Evolutionary conservation across 2,888 invertebrate species (phyloP).

Genomic region (Lithophane semibrunnea): DNA sequence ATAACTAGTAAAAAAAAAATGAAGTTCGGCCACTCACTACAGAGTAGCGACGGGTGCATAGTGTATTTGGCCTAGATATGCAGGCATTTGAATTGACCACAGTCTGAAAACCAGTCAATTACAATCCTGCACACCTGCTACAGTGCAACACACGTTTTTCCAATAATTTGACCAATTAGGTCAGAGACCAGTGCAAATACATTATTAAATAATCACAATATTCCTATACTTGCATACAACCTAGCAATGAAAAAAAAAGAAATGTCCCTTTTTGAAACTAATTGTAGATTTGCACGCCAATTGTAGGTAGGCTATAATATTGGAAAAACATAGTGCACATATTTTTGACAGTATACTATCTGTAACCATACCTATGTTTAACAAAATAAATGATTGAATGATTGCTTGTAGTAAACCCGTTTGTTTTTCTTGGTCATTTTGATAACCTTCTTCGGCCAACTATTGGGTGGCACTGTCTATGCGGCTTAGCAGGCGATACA

Average conservation of each 20-base stretch:
- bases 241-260: too few species aligned
- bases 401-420: neutral
- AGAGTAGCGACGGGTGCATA: neutral
- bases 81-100: neutral
- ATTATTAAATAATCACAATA: too few species aligned
- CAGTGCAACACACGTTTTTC: neutral
- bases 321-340: too few species aligned
- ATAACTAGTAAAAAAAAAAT: too few species aligned
- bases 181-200: neutral
- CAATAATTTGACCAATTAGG: neutral
- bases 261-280: too few species aligned
- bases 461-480: constrained; percentile 13
- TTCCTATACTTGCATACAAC: too few species aligned
- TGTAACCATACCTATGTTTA: too few species aligned
- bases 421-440: neutral
- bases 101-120: neutral
- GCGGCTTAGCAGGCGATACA: constrained; percentile 53
- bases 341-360: too few species aligned
- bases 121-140: neutral
- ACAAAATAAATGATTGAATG: too few species aligned
- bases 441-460: constrained; percentile 22
- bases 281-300: too few species aligned
- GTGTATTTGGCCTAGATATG: neutral
- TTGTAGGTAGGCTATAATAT: too few species aligned
- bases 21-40: neutral